Evolutionary conservation across 2,113 vertebrate species (phyloP), one percentile per base, ranked within the genome.

Genomic region (Tor tambroides): DNA sequence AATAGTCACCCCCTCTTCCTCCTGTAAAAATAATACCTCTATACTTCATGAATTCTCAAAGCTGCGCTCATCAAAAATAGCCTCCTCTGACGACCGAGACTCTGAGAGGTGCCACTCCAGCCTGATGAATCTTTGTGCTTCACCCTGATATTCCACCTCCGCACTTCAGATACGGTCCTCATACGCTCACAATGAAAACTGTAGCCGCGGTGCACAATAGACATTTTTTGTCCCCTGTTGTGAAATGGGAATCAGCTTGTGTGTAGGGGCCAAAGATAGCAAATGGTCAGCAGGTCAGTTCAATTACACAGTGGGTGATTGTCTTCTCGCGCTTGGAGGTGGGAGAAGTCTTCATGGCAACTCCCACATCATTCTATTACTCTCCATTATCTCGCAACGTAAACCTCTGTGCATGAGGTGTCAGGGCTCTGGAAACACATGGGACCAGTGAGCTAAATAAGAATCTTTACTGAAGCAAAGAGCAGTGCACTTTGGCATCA

Each of bases 271-370:
- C 83, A 87, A 74, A 75, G 67, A 85, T 76, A 83, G 89, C 88
- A 89, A 89, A 86, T 67, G 91, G 85, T 89, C 86, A 82, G 80
- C 80, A 74, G 89, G 91, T 89, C 91, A 90, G 83, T 91, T 89
- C 87, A 88, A 86, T 91, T 89, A 89, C 89, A 88, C 77, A 85
- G 83, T 79, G 63, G 84, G 86, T 85, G 86, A 90, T 87, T 87
- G 83, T 90, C 80, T 89, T 35, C 21, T 15, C 59, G 26, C 82
- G 65, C 72, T 46, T 65, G 49, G 63, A 72, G 76, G 69, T 77
- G 72, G 80, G 83, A 84, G 76, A 85, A 86, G 87, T 74, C 75
- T 88, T 90, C 56, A 69, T 59, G 32, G 80, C 32, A 65, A 80
- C 87, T 88, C 87, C 87, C 85, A 90, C 85, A 65, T 88, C 83